Evolutionary conservation across 1,140 invertebrate genomes (phyloP).

Genomic region (Bursaphelenchus mucronatus): DNA sequence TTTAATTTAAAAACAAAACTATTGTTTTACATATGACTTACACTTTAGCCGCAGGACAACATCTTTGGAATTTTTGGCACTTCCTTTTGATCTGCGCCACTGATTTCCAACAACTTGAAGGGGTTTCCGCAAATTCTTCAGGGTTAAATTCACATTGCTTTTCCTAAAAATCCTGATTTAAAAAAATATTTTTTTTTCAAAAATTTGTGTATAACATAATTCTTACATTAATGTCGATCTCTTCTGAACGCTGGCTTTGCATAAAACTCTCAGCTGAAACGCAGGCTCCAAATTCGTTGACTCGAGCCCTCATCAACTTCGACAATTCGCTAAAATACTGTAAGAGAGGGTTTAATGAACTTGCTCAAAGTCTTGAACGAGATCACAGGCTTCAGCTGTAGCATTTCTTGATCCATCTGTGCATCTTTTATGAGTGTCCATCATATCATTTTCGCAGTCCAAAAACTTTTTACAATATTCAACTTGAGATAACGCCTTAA

Average conservation of each 20-base stretch:
- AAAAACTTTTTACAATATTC: conserved; percentile 9
- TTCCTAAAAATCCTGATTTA: conserved; percentile 4
- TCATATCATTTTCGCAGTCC: conserved; percentile 12
- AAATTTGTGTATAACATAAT: background rate
- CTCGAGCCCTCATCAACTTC: conserved; percentile 8
- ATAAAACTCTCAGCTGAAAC: conserved; percentile 10
- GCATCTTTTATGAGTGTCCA: conserved; percentile 14
- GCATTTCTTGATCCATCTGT: conserved; percentile 6
- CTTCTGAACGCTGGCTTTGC: background rate
- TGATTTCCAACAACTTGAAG: conserved; percentile 10
- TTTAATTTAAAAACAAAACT: conserved; percentile 7
- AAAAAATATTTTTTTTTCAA: background rate
- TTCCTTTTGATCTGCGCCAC: conserved; percentile 2
- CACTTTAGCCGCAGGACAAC: conserved; percentile 21
- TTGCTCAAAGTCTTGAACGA: conserved; percentile 8
- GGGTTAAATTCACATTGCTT: background rate
- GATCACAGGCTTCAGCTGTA: background rate
- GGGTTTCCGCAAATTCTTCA: background rate
- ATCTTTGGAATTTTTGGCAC: conserved; percentile 6
- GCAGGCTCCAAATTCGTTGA: conserved; percentile 6
- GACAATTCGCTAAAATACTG: conserved; percentile 11
- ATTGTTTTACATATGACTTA: background rate
- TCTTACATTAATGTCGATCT: conserved; percentile 5
- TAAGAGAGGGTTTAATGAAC: background rate
- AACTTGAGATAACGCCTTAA: too few species aligned